A percentile compares a stretch with the other conserved stretches of the same genome.
Evolutionary conservation across 23 tunicate species (phyloP).

Genomic region (Oikopleura vanhoeffeni): DNA sequence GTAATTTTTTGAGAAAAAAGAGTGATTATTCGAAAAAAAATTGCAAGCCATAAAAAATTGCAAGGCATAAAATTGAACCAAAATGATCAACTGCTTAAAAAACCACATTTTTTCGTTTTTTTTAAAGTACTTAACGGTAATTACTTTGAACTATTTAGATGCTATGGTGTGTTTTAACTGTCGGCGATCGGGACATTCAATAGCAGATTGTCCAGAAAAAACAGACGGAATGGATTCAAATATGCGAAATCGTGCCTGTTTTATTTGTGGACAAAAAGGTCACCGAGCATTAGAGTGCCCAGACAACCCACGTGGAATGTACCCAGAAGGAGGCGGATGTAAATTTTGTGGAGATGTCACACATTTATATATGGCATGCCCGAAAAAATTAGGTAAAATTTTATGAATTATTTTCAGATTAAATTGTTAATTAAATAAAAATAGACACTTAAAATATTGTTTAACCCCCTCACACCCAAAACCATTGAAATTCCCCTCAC

Average conservation of each 20-base stretch:
- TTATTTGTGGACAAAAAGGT: slow-evolving; percentile 72
- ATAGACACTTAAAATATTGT: no score
- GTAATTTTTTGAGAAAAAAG: no score
- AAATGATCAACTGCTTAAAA: no score
- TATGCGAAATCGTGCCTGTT: slow-evolving; percentile 48
- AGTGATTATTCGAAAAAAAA: no score
- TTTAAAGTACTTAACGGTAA: no score
- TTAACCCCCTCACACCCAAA: no score
- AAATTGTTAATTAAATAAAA: no score
- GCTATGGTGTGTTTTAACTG: slow-evolving; percentile 72
- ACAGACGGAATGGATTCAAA: slow-evolving; percentile 44
- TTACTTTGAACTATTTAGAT: neutral
- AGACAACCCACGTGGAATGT: slow-evolving; percentile 66
- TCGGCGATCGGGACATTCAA: slow-evolving; percentile 81
- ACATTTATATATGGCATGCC: slow-evolving; percentile 64
- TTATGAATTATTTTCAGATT: no score
- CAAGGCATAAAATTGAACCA: no score
- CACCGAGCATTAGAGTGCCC: slow-evolving; percentile 69
- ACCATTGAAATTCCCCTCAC: no score
- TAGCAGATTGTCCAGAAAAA: slow-evolving; percentile 77
- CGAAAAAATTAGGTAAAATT: slow-evolving; percentile 54
- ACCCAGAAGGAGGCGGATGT: slow-evolving; percentile 74
- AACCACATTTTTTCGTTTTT: no score
- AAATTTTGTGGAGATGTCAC: slow-evolving; percentile 67
- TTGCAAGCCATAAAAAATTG: no score